These are phyloP conservation scores for Megaceryle torquata DNA, from an alignment of 2,113 vertebrate genomes.

Conservation along the genomic window DNA sequence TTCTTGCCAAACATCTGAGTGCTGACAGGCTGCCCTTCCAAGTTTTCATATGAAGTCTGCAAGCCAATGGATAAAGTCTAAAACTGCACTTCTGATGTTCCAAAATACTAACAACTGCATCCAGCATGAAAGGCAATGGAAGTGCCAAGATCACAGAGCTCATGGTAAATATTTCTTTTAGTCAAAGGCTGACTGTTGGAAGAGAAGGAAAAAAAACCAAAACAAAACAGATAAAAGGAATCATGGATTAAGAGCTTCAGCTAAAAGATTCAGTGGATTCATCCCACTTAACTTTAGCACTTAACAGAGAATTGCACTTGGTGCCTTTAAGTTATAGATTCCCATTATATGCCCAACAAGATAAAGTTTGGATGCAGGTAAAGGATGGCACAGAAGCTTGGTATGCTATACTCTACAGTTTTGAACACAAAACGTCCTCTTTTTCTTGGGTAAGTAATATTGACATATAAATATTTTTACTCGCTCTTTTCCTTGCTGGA, in stretches of 20 bases:
- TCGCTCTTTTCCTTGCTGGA: neutral
- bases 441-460: neutral
- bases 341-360: neutral
- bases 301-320: neutral
- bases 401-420: neutral
- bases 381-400: neutral
- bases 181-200: neutral
- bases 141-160: slow-evolving; percentile 4
- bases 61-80: slow-evolving; percentile 41
- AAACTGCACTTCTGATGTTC: slow-evolving; percentile 29
- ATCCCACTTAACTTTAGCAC: neutral
- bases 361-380: neutral
- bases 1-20: slow-evolving; percentile 43
- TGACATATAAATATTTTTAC: neutral
- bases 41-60: slow-evolving; percentile 24
- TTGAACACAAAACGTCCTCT: neutral
- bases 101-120: slow-evolving; percentile 29
- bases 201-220: neutral
- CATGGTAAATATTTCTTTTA: neutral
- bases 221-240: neutral
- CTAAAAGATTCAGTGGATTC: neutral
- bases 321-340: neutral
- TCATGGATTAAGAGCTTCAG: neutral
- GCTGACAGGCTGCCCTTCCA: slow-evolving; percentile 45
- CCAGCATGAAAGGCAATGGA: slow-evolving; percentile 12